phyloP scores from a whole-genome alignment of 2,113 vertebrate species.

The Mystacornis crossleyi region DNA sequence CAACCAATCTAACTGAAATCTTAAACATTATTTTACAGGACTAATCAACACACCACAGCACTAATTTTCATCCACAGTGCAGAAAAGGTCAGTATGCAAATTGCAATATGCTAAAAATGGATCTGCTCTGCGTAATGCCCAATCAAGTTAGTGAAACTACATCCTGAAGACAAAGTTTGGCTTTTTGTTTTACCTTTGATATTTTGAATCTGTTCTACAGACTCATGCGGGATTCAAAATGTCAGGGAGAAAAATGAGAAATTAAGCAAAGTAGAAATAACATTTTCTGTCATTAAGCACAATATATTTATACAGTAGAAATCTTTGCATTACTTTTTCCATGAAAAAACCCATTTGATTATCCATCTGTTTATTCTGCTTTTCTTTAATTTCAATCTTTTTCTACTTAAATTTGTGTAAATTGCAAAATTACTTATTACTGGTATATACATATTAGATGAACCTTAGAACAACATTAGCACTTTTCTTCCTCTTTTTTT shows the following conservation, averaged over 20 bases:
- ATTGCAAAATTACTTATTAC: not conserved
- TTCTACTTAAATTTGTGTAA: not conserved
- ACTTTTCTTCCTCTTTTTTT: not conserved
- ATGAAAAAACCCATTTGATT: not conserved
- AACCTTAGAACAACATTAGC: not conserved
- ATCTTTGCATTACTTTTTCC: not conserved
- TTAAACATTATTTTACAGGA: not conserved
- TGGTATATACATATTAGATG: not conserved
- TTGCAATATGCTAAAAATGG: constrained; percentile 25
- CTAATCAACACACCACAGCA: constrained; percentile 5
- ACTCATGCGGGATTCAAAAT: constrained; percentile 14
- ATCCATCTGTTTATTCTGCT: not conserved
- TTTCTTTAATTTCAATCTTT: not conserved
- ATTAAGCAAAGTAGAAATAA: constrained; percentile 32
- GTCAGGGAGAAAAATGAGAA: constrained; percentile 50
- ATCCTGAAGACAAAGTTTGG: constrained; percentile 39
- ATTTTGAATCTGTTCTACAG: constrained; percentile 13
- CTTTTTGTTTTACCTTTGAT: constrained; percentile 47
- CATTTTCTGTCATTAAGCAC: not conserved
- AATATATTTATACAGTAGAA: not conserved
- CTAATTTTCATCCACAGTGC: not conserved
- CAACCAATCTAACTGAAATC: not conserved
- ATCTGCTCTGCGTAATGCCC: constrained; percentile 13
- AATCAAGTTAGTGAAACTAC: constrained; percentile 40
- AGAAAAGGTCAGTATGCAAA: constrained; percentile 60